A percentile compares a stretch with the other conserved stretches of the same genome.
These are phyloP conservation scores for Chaetoderma sp. DNA, from an alignment of 2,888 invertebrate genomes.

Conservation along the genomic window DNA sequence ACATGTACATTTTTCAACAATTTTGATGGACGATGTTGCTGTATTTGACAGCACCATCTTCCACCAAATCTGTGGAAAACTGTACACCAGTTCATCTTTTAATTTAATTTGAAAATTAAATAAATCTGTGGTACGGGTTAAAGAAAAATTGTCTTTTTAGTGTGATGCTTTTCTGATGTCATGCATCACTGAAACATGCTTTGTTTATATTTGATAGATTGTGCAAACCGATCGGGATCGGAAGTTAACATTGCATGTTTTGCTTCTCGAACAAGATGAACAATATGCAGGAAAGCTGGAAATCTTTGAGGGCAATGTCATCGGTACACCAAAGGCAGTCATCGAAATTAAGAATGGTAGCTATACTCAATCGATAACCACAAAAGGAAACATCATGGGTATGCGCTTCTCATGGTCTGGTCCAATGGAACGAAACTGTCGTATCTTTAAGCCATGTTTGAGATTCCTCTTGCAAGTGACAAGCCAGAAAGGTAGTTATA, in stretches of 20 bases:
- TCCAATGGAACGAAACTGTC: slow-evolving; percentile 42
- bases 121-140: too few relatives aligned
- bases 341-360: slow-evolving; percentile 85
- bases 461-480: slow-evolving; percentile 50
- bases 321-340: background rate
- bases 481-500: slow-evolving; percentile 70
- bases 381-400: slow-evolving; percentile 83
- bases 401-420: slow-evolving; percentile 77
- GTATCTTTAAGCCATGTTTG: slow-evolving; percentile 47
- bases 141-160: too few relatives aligned
- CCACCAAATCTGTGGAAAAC: too few relatives aligned
- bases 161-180: background rate
- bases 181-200: background rate
- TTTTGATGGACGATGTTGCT: too few relatives aligned
- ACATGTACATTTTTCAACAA: too few relatives aligned
- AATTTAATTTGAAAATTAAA: too few relatives aligned
- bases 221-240: slow-evolving; percentile 74
- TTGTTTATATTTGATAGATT: background rate
- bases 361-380: slow-evolving; percentile 81
- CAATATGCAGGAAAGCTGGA: slow-evolving; percentile 74
- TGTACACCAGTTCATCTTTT: too few relatives aligned
- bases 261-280: slow-evolving; percentile 79
- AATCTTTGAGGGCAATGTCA: slow-evolving; percentile 50
- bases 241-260: slow-evolving; percentile 86
- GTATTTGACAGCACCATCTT: too few relatives aligned